A percentile compares a stretch with the other conserved stretches of the same genome.
Conservation (phyloP, 2,888 invertebrate species). For the Ormyrus thymus region DNA sequence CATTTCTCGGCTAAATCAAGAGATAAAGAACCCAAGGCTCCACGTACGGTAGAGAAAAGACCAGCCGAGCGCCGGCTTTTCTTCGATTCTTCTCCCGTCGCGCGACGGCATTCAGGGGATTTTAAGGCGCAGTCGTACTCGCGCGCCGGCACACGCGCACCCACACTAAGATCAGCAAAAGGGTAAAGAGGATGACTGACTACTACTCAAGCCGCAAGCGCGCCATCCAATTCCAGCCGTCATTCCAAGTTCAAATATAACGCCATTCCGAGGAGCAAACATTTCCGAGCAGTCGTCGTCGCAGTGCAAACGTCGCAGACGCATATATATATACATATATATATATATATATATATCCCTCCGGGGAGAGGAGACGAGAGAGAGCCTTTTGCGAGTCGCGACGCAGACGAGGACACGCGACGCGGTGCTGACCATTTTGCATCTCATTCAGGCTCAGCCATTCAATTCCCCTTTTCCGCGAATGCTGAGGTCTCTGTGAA, state of each 20-base stretch:
- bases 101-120: slow-evolving; percentile 21
- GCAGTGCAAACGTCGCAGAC: slow-evolving; percentile 41
- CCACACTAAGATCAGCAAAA: slow-evolving; percentile 50
- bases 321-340: slow-evolving; percentile 17
- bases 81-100: slow-evolving; percentile 7
- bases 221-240: slow-evolving; percentile 72
- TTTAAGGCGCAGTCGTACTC: background rate
- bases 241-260: slow-evolving; percentile 74
- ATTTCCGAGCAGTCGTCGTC: slow-evolving; percentile 63
- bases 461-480: slow-evolving; percentile 59
- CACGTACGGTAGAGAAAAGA: slow-evolving; percentile 12
- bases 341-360: background rate
- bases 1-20: slow-evolving; percentile 52
- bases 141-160: slow-evolving; percentile 27
- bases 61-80: slow-evolving; percentile 18
- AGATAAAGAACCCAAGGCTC: slow-evolving; percentile 26
- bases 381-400: slow-evolving; percentile 48
- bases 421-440: slow-evolving; percentile 72
- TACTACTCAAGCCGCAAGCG: slow-evolving; percentile 11
- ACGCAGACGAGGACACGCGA: slow-evolving; percentile 27
- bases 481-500: too few species aligned
- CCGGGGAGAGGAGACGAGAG: slow-evolving; percentile 36
- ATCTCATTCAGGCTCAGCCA: slow-evolving; percentile 69
- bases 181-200: background rate
- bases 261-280: slow-evolving; percentile 73